Base-by-base conservation (phyloP, 2,797 vertebrate genomes). In the Myoxocephalus aenaeus region DNA sequence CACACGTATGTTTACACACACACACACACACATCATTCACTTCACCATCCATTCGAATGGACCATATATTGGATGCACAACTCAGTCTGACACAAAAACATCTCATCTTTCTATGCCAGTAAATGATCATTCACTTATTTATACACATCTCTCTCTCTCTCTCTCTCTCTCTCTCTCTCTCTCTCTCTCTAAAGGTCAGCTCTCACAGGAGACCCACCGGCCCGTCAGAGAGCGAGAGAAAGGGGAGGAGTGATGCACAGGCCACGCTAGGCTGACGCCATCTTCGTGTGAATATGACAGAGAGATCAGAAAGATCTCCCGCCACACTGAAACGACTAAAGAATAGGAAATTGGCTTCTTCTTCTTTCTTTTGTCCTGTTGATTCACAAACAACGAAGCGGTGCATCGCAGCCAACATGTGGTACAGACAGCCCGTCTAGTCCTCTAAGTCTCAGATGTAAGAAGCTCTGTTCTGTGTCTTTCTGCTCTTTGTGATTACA, bases 181-280 rank as follows among this genome's bases (percentile, higher is more conserved):
- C 46, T 81, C 80, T 85, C 44, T 81, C 81, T 85, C 81, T 73
- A 94, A 95, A 94, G 94, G 93, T 94, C 93, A 94, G 75, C 77
- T 82, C 90, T 90, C 93, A 90, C 90, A 91, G 90, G 85, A 93
- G 91, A 91, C 84, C 66, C 81, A 82, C 72, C 32, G 44, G 74
- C 82, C 82, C 87, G 86, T 90, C 86, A 83, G 81, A 75, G 59
- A 56, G 84, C 66, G 59, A 70, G 40, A 10, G 63, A 66, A 38
- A 70, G 79, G 50, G 58, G 73, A 51, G 86, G 74, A 65, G 77
- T 82, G 88, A 87, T 90, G 54, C 70, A 11, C 75, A 40, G 46
- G 59, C 77, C 50, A 27, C 44, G 44, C 44, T 71, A 78, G 74
- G 62, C 57, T 7, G 14, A 75, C 18, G 25, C 44, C 42, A 36